A percentile compares a stretch with the other conserved stretches of the same genome.
These are phyloP conservation scores for Zeuzera pyrina DNA, from an alignment of 2,888 invertebrate genomes.

Conservation along the genomic window DNA sequence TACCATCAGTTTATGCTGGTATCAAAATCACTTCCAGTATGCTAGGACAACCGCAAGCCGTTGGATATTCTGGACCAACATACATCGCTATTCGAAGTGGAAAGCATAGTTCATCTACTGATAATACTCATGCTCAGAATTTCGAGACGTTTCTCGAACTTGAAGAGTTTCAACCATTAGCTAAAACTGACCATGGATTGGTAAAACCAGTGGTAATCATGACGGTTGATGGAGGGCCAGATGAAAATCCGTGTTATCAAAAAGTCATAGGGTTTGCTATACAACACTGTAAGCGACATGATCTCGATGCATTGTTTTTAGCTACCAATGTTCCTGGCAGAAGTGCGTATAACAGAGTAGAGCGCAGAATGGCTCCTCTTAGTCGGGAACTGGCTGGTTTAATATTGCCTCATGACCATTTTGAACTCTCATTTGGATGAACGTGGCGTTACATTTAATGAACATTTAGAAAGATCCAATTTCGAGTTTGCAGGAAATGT, in stretches of 20 bases:
- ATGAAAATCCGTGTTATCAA: constrained; percentile 13
- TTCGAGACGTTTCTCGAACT: background rate
- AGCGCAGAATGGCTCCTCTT: constrained; percentile 16
- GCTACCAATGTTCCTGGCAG: constrained; percentile 35
- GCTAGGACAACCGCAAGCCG: background rate
- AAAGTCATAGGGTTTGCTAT: constrained; percentile 13
- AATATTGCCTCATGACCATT: constrained; percentile 13
- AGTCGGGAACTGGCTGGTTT: constrained; percentile 14
- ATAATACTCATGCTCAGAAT: background rate
- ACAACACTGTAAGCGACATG: constrained; percentile 11
- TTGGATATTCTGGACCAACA: background rate
- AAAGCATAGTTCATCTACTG: constrained; percentile 16
- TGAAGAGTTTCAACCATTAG: constrained; percentile 8
- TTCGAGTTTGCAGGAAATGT: constrained; percentile 6
- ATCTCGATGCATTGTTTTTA: constrained; percentile 21
- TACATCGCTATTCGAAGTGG: constrained; percentile 11
- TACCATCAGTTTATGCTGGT: background rate
- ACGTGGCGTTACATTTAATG: constrained; percentile 23
- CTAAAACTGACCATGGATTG: constrained; percentile 6
- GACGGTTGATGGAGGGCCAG: constrained; percentile 10
- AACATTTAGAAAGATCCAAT: constrained; percentile 21
- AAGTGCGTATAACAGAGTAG: constrained; percentile 15
- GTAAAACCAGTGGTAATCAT: constrained; percentile 17
- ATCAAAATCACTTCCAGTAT: background rate
- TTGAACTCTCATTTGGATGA: constrained; percentile 8